phyloP scores from a whole-genome alignment of 2,888 invertebrate species.

The Drosophila buzzatii region DNA sequence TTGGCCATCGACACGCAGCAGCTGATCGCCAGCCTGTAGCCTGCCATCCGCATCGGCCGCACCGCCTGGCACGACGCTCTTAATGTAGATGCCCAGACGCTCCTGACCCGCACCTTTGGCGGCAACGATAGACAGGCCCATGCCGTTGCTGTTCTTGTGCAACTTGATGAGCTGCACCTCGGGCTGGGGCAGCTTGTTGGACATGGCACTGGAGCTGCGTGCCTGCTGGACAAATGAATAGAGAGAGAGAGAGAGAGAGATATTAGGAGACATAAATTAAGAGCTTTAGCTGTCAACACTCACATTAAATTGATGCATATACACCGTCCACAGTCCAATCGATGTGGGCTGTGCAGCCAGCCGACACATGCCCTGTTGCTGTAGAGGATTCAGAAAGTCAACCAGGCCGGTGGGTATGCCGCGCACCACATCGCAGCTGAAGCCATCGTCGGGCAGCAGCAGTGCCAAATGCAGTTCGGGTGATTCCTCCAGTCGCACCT shows the following conservation, averaged over 20 bases:
- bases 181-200: constrained; percentile 88
- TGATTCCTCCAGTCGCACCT: constrained; percentile 96
- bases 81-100: constrained; percentile 98
- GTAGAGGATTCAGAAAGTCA: constrained; percentile 93
- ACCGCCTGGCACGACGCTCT: constrained; percentile 98
- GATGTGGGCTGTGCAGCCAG: constrained; percentile 96
- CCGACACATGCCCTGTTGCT: constrained; percentile 94
- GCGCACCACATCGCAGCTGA: constrained; percentile 97
- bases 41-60: constrained; percentile 97
- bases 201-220: constrained; percentile 89
- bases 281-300: constrained; percentile 55
- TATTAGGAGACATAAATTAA: not conserved
- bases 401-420: constrained; percentile 97
- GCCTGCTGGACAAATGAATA: constrained; percentile 83
- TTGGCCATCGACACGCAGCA: constrained; percentile 98
- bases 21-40: constrained; percentile 98
- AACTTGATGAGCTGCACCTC: constrained; percentile 94
- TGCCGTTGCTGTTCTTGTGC: constrained; percentile 97
- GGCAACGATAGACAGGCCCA: constrained; percentile 99
- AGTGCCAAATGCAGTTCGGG: constrained; percentile 95
- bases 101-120: constrained; percentile 95
- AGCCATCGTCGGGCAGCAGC: constrained; percentile 98
- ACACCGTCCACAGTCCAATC: constrained; percentile 97
- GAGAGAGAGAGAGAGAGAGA: too few species aligned
- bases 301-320: constrained; percentile 90